Base-by-base conservation (phyloP, 2,113 vertebrate genomes). In the Syngnathus scovelli region DNA sequence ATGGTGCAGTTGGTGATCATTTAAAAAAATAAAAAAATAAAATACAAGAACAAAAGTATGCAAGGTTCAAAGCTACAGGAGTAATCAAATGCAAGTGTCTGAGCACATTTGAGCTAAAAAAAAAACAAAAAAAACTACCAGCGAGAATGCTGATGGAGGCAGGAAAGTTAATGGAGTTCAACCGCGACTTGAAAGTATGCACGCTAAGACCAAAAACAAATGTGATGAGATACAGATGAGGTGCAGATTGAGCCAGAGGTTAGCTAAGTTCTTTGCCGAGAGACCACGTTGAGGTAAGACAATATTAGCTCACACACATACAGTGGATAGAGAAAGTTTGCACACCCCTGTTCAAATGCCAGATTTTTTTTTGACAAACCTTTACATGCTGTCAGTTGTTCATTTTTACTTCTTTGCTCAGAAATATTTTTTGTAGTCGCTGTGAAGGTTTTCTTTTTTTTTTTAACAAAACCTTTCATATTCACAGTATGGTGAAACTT, bases 171-270 rank as follows among this genome's bases (percentile, higher is more conserved):
- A 39, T 27, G n/a, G 3, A 44, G 41, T 21, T 21, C 46, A 21
- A 27, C 18, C 43, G 15, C 27, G 55, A 33, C 43, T 12, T n/a
- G 18, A 12, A 54, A 41, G 67, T n/a, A 2, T 46, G 33, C n/a
- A 37, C 23, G 37, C 5, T 46, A 55, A 83, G 12, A 56, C 7
- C 41, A 81, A 75, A 85, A 71, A 33, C 78, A 85, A 81, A 85
- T 78, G 81, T 66, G 6, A 56, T 61, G 76, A 67, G 41, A 64
- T 23, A 62, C 19, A 59, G 49, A 65, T 37, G 65, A 70, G 16
- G 36, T 10, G 11, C n/a, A 61, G 23, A 64, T 49, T 36, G 59
- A 54, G 55, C 52, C 52, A 56, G 49, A 36, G 49, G 49, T 52
- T 58, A 61, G 58, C 7, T 71, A 61, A 71, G 49, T 68, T 69